Evolutionary conservation across 2,888 invertebrate genomes (phyloP).

Genomic region (Pegoplata infirma): DNA sequence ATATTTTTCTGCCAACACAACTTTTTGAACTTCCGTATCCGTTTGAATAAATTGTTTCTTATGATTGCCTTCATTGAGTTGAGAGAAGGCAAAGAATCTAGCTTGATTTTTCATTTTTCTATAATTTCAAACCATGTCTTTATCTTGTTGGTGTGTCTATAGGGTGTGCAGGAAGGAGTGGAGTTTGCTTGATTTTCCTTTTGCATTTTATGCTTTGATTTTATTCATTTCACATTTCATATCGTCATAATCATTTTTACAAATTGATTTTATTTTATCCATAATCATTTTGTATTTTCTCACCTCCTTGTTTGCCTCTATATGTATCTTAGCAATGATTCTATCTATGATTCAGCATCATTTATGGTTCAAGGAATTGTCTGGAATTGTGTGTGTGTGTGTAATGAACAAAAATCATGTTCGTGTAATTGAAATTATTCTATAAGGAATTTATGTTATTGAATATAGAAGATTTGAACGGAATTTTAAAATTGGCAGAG

Average conservation of each 20-base stretch:
- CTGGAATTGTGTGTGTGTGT: slow-evolving; percentile 1
- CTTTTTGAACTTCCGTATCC: slow-evolving; percentile 52
- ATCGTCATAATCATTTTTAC: slow-evolving; percentile 37
- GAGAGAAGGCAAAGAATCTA: slow-evolving; percentile 3
- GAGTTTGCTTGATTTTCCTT: slow-evolving; percentile 9
- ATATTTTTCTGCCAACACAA: slow-evolving; percentile 40
- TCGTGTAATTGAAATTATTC: slow-evolving; percentile 53
- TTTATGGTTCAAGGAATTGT: neutral
- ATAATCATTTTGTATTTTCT: slow-evolving; percentile 34
- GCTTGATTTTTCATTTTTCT: too few species aligned
- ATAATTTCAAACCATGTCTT: slow-evolving; percentile 6
- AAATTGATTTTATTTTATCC: slow-evolving; percentile 43
- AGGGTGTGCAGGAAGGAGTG: too few species aligned
- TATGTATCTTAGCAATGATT: neutral
- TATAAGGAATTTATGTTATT: slow-evolving; percentile 43
- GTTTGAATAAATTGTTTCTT: slow-evolving; percentile 53
- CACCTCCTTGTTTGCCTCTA: neutral
- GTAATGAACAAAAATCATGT: slow-evolving; percentile 16
- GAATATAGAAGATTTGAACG: slow-evolving; percentile 29
- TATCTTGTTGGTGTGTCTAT: neutral
- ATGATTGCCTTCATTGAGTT: slow-evolving; percentile 51
- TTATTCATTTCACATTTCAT: slow-evolving; percentile 48
- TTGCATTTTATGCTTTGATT: slow-evolving; percentile 22
- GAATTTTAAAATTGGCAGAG: slow-evolving; percentile 48
- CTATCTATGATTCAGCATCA: neutral